Evolutionary conservation across 2,888 invertebrate species (phyloP), one percentile per base, ranked within the genome.

Genomic region (Coronaproctus castanopsis): DNA sequence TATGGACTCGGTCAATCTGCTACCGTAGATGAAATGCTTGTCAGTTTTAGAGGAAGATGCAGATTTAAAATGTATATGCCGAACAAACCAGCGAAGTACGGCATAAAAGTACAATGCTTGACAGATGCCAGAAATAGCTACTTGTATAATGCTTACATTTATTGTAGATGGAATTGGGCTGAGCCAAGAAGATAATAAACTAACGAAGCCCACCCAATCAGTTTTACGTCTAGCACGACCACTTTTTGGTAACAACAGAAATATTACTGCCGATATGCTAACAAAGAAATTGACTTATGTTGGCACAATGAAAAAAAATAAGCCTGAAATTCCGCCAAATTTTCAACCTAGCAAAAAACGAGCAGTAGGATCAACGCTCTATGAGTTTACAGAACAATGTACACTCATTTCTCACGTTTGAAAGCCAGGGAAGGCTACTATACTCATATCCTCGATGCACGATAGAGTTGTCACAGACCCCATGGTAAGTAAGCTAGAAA

Each of bases 81-180:
- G 3, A 54, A 24, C 21, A 54, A 54, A 54, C 55, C 21, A 8
- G 55, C 10, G 8, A 54, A 54, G 21, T 54, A 54, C 21, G 55
- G 55, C 23, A 3, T 54, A n/a, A 8, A 54, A 54, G 8, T 54
- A n/a, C 3, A 20, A 10, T 21, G 21, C n/a, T n/a, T 54, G 21
- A n/a, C 21, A 14, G 55, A 54, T 54, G 21, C 21, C n/a, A 24
- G 21, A 54, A 22, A 21, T 24, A 14, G 21, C 8, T 54, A 54
- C n/a, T 21, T 54, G n/a, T 54, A 22, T 22, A 54, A 54, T 54
- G 21, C 5, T 21, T 54, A 22, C 24, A 54, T 54, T 8, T 54
- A 54, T 24, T 8, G 36, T 36, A 14, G 36, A 36, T 36, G 36
- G 36, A 36, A 5, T 8, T 8, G 36, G 36, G 14, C 36, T 36